These are phyloP conservation scores for Antitype chi DNA, from an alignment of 2,888 invertebrate genomes.

Conservation along the genomic window DNA sequence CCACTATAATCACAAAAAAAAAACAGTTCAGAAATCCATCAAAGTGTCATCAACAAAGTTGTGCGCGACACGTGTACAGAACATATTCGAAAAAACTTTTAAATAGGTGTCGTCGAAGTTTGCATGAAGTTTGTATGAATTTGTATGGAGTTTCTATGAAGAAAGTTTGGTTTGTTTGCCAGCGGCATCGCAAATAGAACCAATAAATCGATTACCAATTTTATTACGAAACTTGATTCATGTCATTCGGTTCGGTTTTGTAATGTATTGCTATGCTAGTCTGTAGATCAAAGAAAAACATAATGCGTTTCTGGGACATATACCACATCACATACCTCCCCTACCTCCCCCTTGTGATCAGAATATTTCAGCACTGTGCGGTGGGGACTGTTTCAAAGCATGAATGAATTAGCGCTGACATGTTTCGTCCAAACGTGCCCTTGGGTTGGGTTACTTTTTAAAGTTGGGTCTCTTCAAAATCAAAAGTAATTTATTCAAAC, in stretches of 20 bases:
- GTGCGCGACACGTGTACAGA: conserved; percentile 77
- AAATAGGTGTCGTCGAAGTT: conserved; percentile 76
- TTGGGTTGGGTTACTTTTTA: too few species aligned
- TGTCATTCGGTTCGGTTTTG: background rate
- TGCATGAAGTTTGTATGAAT: conserved; percentile 71
- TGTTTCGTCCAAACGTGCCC: background rate
- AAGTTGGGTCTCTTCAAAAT: too few species aligned
- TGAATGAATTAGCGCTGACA: background rate
- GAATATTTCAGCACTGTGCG: background rate
- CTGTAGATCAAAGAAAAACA: background rate
- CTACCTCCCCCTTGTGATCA: background rate
- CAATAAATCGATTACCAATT: conserved; percentile 68
- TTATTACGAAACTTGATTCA: conserved; percentile 63
- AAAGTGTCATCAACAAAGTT: conserved; percentile 82
- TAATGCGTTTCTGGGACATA: background rate
- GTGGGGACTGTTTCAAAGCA: background rate
- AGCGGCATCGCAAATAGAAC: conserved; percentile 57
- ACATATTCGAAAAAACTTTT: conserved; percentile 70
- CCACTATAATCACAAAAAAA: conserved; percentile 72
- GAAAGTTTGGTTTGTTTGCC: conserved; percentile 66
- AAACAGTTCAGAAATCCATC: conserved; percentile 81
- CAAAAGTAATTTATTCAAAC: too few species aligned
- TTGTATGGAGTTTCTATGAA: conserved; percentile 70
- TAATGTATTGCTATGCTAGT: background rate
- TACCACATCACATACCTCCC: background rate